Evolutionary conservation across 92 coral and sea anemone genomes (phyloP).

Genomic region (Heliopora coerulea): DNA sequence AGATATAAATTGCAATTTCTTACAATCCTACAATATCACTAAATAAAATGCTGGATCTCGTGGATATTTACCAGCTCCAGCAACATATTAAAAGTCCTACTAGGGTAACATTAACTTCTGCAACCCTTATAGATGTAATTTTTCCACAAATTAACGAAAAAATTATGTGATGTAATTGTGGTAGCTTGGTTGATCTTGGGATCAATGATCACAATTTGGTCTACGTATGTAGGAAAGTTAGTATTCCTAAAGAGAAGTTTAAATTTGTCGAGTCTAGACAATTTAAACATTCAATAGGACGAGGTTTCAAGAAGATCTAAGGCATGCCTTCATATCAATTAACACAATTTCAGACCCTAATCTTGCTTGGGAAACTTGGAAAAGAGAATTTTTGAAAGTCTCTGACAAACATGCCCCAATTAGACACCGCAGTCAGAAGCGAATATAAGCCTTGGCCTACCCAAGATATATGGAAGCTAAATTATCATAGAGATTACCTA

Average conservation of each 20-base stretch:
- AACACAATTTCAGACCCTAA: no score
- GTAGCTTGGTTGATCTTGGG: conserved; percentile 14
- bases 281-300: background rate
- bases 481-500: conserved; percentile 19
- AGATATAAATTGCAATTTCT: conserved; percentile 50
- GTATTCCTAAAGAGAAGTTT: background rate
- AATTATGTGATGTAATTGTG: no score
- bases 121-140: background rate
- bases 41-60: background rate
- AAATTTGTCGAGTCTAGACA: conserved; percentile 22
- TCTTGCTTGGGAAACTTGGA: background rate
- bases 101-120: conserved; percentile 6
- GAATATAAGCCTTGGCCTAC: no score
- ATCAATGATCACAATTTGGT: conserved; percentile 33
- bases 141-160: background rate
- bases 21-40: no score
- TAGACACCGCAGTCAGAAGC: no score
- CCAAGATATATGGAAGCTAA: background rate
- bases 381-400: background rate
- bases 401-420: no score
- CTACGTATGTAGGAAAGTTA: conserved; percentile 2
- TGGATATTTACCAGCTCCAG: conserved; percentile 9
- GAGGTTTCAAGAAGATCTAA: conserved; percentile 14
- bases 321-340: no score
- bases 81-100: conserved; percentile 1